Evolutionary conservation across 2,888 invertebrate species (phyloP), one percentile per base, ranked within the genome.

Genomic region (Epinotia brunnichana): DNA sequence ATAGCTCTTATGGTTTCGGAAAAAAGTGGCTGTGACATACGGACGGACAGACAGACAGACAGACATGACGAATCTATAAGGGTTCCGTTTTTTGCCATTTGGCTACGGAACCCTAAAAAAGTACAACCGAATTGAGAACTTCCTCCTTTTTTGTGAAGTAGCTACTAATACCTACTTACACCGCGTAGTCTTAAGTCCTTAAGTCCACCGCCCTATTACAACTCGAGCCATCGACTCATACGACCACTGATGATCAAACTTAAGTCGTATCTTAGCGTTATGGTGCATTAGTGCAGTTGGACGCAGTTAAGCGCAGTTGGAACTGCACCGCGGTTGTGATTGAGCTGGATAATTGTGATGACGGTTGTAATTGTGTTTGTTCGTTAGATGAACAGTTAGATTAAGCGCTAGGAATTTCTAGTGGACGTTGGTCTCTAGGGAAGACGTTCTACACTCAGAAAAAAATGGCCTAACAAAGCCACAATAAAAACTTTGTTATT

Each of bases 151-250:
- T n/a, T n/a, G n/a, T n/a, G n/a, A n/a, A n/a, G n/a, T n/a, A n/a
- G n/a, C n/a, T n/a, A n/a, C n/a, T n/a, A n/a, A n/a, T n/a, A n/a
- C n/a, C n/a, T n/a, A n/a, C n/a, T n/a, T n/a, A 29, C 29, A 29
- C 29, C 29, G 29, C 29, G 7, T 7, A 48, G n/a, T 48, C 44
- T 1, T n/a, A n/a, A 48, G 48, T 48, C 48, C n/a, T 48, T 48
- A 48, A 48, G 48, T n/a, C 48, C 48, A 48, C 48, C 48, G n/a
- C n/a, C 48, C n/a, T 48, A 48, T 48, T 48, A 48, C n/a, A 48
- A 48, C 48, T 48, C 1, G 48, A 48, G 48, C 48, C 5, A 48
- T 48, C 48, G n/a, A 48, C 41, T 41, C 41, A 41, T 3, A 41
- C 48, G 48, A 48, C 13, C 48, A n/a, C 48, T 48, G 48, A 48